Evolutionary conservation across 2,888 invertebrate genomes (phyloP), one percentile per base, ranked within the genome.

Genomic region (Drosophila affinis): DNA sequence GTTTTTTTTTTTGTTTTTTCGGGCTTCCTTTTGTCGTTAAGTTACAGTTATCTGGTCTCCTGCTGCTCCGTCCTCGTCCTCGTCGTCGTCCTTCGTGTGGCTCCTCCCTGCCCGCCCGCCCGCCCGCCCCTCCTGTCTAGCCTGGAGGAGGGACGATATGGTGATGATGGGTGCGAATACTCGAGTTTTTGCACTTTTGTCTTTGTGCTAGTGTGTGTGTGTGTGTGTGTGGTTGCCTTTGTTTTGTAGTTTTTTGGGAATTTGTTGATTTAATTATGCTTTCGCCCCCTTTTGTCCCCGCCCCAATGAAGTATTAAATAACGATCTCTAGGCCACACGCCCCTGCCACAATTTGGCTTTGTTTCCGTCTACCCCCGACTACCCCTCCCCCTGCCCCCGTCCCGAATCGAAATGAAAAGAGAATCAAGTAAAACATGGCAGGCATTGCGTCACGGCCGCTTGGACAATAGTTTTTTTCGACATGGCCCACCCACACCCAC

Each of bases 211-310:
- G 3, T 17, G 7, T 9, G 29, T 17, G 1, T 46, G 1, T 17
- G 4, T 46, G 6, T 46, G 18, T 46, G 46, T 46, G 46, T 46
- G 17, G 9, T 64, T 48, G 39, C 47, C 68, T 51, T 39, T 27
- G 72, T 59, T 59, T 72, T 72, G 61, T 59, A 72, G 72, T 47
- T 68, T 52, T 52, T 68, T 71, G 72, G 46, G 67, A 71, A 68
- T 60, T 68, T 71, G 72, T 59, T 68, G 60, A 68, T 68, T 68
- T 72, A 68, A 68, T 68, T 68, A 72, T 58, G 67, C 51, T 29
- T 51, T 58, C 46, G 29, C 17, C 24, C 18, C n/a, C 6, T 32
- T 24, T 24, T 4, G 24, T 5, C 4, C 18, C 32, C 10, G 6
- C 17, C 4, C 6, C n/a, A 14, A n/a, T 44, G 45, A 6, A 34